These are phyloP conservation scores for Notarius lentiginosus DNA, from an alignment of 2,113 vertebrate species.

Conservation along the genomic window DNA sequence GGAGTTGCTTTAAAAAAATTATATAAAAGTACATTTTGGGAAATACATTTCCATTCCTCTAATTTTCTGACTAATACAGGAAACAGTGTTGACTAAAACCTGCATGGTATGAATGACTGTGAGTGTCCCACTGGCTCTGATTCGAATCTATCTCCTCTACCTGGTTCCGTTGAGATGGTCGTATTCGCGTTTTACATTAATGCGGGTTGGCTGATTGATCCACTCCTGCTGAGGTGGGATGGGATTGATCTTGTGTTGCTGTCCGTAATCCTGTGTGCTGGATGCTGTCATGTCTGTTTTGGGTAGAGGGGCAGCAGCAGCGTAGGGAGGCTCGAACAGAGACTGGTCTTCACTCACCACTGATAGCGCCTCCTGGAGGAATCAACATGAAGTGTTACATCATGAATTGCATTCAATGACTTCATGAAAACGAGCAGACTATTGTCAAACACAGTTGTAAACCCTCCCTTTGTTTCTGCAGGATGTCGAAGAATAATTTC, in stretches of 20 bases:
- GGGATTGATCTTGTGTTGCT: constrained; percentile 96
- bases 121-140: neutral
- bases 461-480: neutral
- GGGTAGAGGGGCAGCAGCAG: constrained; percentile 87
- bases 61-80: neutral
- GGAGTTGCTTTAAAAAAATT: neutral
- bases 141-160: constrained; percentile 64
- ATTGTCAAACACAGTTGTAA: neutral
- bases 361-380: constrained; percentile 93
- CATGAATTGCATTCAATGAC: neutral
- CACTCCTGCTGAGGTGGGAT: constrained; percentile 95
- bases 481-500: neutral
- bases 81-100: neutral
- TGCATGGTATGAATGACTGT: neutral
- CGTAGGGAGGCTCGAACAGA: constrained; percentile 94
- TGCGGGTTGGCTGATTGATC: constrained; percentile 90
- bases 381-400: constrained; percentile 6
- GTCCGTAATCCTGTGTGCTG: constrained; percentile 93
- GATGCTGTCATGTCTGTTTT: constrained; percentile 99
- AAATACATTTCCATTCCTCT: neutral
- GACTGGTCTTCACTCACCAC: constrained; percentile 99
- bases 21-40: neutral
- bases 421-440: neutral
- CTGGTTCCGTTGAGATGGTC: constrained; percentile 99
- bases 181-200: constrained; percentile 95